Evolutionary conservation across 2,797 vertebrate species (phyloP), one percentile per base, ranked within the genome.

Genomic region (Sylvia borin): DNA sequence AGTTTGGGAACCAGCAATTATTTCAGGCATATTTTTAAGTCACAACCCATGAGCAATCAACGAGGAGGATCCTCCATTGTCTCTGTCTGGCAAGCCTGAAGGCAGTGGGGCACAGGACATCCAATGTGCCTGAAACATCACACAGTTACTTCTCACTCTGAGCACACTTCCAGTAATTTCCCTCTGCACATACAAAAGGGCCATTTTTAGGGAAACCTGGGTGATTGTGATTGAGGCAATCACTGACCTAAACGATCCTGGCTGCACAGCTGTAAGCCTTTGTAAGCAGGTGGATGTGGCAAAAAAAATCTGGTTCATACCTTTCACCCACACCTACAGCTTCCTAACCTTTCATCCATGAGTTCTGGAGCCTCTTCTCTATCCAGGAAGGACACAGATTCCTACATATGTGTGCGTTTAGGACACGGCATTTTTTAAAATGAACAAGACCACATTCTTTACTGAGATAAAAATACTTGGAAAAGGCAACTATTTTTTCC

Each of bases 61-160:
- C 29, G 45, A 16, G 31, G 66, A 92, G 45, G 26, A 45, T 27
- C 40, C 42, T 13, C 77, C 5, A 0, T 5, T 31, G 8, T 36
- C 57, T 62, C 10, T 16, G 58, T 12, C 18, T 26, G 29, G 19
- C 38, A 53, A 43, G 58, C 13, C 43, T 48, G 38, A 62, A 67
- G 38, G 43, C 53, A 66, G 22, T 1, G n/a, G 17, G 18, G 36
- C 65, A 85, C 42, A 57, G 47, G 36, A 55, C 25, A 60, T 20
- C 7, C 5, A 1, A 3, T 1, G 2, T 26, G 11, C 29, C 38
- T 5, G 3, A 65, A 38, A 2, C 1, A 70, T 34, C 24, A 26
- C 21, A 29, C 0, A 8, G 18, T 1, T 40, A 7, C 22, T 32
- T 26, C 51, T 38, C 24, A 29, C 22, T 19, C 31, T 50, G 34